phyloP scores from a whole-genome alignment of 30 jellyfish, hydroid and myxozoan genomes.

The Aurelia aurita complex sp. Pacific region DNA sequence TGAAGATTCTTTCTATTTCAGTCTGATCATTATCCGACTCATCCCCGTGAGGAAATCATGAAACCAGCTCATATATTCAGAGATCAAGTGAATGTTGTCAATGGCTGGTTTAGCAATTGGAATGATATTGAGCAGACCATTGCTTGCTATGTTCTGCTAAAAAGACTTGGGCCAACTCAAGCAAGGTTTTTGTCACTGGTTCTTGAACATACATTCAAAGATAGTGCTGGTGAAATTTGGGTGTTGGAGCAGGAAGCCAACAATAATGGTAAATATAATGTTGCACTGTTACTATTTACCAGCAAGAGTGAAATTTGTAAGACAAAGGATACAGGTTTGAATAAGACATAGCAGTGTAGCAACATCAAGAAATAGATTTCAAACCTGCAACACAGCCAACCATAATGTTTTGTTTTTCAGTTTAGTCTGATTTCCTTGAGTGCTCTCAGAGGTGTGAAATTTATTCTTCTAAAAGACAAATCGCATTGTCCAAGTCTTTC shows the following conservation, averaged over 20 bases:
- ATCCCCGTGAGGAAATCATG: conserved; percentile 93
- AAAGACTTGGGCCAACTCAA: conserved; percentile 93
- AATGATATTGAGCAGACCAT: conserved; percentile 98
- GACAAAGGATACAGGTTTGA: too few species aligned
- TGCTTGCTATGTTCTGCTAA: conserved; percentile 93
- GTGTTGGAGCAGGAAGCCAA: conserved; percentile 95
- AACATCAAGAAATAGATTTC: too few species aligned
- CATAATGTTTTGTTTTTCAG: too few species aligned
- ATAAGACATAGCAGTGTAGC: too few species aligned
- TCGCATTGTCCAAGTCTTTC: too few species aligned
- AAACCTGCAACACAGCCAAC: too few species aligned
- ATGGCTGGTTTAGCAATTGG: conserved; percentile 99
- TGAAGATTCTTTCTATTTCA: neutral
- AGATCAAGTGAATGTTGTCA: conserved; percentile 94
- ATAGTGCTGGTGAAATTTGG: conserved; percentile 87
- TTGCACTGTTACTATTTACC: too few species aligned
- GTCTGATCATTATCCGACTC: conserved; percentile 84
- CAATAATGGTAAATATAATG: conserved; percentile 70
- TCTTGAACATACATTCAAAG: conserved; percentile 96
- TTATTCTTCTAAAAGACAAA: too few species aligned
- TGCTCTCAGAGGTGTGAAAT: too few species aligned
- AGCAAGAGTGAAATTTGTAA: too few species aligned
- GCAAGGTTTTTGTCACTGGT: conserved; percentile 97
- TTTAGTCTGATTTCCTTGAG: too few species aligned
- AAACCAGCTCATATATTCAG: conserved; percentile 98